phyloP scores from a whole-genome alignment of 2,888 invertebrate genomes.

The Ochropleura plecta region DNA sequence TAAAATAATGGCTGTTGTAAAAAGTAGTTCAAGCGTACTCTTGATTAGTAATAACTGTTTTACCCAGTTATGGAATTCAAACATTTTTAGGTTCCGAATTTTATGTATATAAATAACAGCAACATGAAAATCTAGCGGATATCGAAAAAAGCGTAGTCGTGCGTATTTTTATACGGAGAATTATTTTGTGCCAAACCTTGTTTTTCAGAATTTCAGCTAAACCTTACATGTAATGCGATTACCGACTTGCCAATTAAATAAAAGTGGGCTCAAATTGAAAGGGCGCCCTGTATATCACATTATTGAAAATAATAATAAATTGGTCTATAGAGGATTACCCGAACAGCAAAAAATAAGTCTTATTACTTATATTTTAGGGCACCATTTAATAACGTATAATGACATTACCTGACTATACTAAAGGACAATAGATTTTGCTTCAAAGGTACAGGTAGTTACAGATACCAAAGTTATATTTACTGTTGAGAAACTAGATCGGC shows the following conservation, averaged over 20 bases:
- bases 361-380: slow-evolving; percentile 16
- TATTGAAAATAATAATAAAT: slow-evolving; percentile 25
- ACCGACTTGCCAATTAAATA: slow-evolving; percentile 36
- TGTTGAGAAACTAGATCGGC: slow-evolving; percentile 26
- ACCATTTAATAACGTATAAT: slow-evolving; percentile 48
- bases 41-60: slow-evolving; percentile 18
- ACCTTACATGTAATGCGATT: slow-evolving; percentile 41
- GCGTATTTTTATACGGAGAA: slow-evolving; percentile 21
- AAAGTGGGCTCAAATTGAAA: slow-evolving; percentile 21
- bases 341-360: slow-evolving; percentile 26
- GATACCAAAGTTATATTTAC: slow-evolving; percentile 48
- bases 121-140: background rate
- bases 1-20: too few relatives aligned
- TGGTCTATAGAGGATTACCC: slow-evolving; percentile 25
- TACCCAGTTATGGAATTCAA: background rate
- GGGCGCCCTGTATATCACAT: slow-evolving; percentile 29
- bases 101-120: background rate
- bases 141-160: background rate
- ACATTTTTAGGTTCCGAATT: background rate
- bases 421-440: slow-evolving; percentile 52
- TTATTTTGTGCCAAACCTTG: slow-evolving; percentile 5
- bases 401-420: slow-evolving; percentile 54
- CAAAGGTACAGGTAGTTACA: slow-evolving; percentile 58
- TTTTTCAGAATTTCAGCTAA: slow-evolving; percentile 36
- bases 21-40: background rate